Evolutionary conservation across 35 echinoderm and acorn worm genomes (phyloP), one percentile per base, ranked within the genome.

Genomic region (Lytechinus pictus): DNA sequence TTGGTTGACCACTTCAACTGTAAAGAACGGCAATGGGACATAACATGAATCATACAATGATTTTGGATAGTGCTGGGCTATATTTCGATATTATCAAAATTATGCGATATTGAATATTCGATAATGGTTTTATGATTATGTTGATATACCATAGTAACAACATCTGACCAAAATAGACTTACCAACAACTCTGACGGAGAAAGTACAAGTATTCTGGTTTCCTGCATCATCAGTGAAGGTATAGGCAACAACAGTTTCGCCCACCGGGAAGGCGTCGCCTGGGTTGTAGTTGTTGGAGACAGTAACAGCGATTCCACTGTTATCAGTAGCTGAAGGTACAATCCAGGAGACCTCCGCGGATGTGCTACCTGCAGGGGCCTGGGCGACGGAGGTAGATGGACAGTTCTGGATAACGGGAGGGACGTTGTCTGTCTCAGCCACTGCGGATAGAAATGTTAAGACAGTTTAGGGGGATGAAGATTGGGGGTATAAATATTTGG

Each of bases 301-400:
- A 3, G 10, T n/a, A 19, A 93, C 52, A 12, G 1, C 14, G 24
- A 2, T 53, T 16, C 92, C 95, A 33, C 95, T 94, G 54, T 97
- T 94, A 92, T 97, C 97, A 24, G 95, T 94, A 24, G 97, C 97
- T 9, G 97, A 91, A 52, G 97, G 97, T 89, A 86, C 97, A 13
- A 54, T 92, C 97, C 97, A 97, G 28, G 92, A 79, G 6, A 86
- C 97, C 87, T 33, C 10, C 4, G 93, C 87, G 14, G 52, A 79
- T 28, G 95, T 96, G 57, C 54, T 52, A 21, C 95, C 95, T 0
- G 53, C 61, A 9, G 87, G 28, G 24, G 95, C 95, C 7, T 54
- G 60, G 6, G 28, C 7, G 19, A 79, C 57, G 24, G 87, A 66
- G 79, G 79, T 60, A 11, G 14, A 24, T 6, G 97, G 97, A 54